Base-by-base conservation (phyloP, 2,888 invertebrate species). In the Andrena bicolor region DNA sequence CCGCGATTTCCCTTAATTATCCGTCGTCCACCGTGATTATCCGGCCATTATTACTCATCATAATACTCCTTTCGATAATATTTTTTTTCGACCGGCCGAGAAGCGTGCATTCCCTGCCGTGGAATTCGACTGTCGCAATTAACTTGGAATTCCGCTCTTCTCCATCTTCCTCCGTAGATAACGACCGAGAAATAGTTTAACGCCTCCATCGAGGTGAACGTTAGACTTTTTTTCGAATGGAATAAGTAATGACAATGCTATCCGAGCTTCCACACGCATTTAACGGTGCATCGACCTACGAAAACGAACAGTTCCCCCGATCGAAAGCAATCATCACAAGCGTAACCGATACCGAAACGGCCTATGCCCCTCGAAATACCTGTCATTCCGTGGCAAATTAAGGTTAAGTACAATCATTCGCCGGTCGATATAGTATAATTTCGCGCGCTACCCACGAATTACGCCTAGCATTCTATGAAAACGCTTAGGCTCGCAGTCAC, bases 1-100 rank as follows among this genome's bases (percentile, higher is more conserved):
- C 73, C 1, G 32, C 56, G 64, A 76, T 86, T 82, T 76, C 58
- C 76, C 20, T 28, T 66, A 63, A 85, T 85, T 76, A 82, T 76
- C 30, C 65, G 41, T 56, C 72, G 51, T 76, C 51, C 65, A 60
- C 51, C 35, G 41, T 60, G 48, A 75, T 75, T 73, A 56, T 26
- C n/a, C 53, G 2, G 26, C 26, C 8, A 61, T 41, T 60, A 66
- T 61, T 51, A 16, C 10, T 6, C 5, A 20, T 30, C 13, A 23
- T n/a, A 70, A 63, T 30, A 28, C 6, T 28, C 10, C n/a, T 61
- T 60, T 23, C 20, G 26, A 20, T 32, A 13, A 20, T 16, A 35
- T 35, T 51, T 49, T 56, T 56, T 23, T 20, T 2, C 23, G 10
- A 23, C 8, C 35, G 23, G 23, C 32, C 5, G 35, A 5, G 28